Evolutionary conservation across 2,888 invertebrate genomes (phyloP).

Genomic region (Netelia melanura): DNA sequence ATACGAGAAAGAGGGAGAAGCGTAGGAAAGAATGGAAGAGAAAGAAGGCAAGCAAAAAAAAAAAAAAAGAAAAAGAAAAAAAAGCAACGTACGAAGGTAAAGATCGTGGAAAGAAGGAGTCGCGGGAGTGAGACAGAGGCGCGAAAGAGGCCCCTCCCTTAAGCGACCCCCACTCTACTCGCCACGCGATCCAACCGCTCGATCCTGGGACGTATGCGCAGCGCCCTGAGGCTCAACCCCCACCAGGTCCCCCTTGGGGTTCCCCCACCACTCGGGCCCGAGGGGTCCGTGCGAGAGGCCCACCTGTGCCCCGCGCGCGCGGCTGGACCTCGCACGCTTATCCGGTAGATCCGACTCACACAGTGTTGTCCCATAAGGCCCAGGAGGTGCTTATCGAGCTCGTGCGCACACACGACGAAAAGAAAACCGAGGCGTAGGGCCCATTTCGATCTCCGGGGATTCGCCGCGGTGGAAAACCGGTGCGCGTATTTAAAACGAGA

Average conservation of each 20-base stretch:
- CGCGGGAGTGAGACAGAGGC: constrained; percentile 42
- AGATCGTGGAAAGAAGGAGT: background rate
- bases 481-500: background rate
- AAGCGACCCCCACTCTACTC: constrained; percentile 71
- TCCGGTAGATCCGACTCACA: constrained; percentile 76
- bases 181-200: constrained; percentile 64
- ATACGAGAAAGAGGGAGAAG: background rate
- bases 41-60: constrained; percentile 9
- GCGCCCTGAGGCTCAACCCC: constrained; percentile 37
- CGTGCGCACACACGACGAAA: constrained; percentile 65
- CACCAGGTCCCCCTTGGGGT: background rate
- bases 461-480: background rate
- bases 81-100: constrained; percentile 15
- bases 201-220: constrained; percentile 64
- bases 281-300: constrained; percentile 69
- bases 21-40: background rate
- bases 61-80: constrained; percentile 7
- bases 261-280: constrained; percentile 69
- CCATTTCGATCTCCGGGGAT: background rate
- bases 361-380: constrained; percentile 77
- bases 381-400: constrained; percentile 76
- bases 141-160: constrained; percentile 77
- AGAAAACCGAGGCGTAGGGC: background rate
- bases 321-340: constrained; percentile 80
- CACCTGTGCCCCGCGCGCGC: constrained; percentile 77